Evolutionary conservation across 2,888 invertebrate species (phyloP).

Genomic region (Cephus pulcher): DNA sequence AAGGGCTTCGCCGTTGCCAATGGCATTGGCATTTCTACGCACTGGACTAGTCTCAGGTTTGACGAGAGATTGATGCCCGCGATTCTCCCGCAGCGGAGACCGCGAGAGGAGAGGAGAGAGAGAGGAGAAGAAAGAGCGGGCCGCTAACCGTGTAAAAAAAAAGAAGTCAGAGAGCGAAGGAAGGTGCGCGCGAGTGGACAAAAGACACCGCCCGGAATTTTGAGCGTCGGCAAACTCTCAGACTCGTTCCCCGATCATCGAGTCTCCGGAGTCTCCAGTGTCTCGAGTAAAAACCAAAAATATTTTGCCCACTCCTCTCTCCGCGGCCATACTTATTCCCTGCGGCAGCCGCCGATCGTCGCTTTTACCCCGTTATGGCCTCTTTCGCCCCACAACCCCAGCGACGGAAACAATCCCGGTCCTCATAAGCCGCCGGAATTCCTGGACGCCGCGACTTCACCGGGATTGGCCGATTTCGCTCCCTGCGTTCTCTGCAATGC

Average conservation of each 20-base stretch:
- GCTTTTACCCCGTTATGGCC: neutral
- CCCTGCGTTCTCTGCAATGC: neutral
- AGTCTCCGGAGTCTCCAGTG: conserved; percentile 2
- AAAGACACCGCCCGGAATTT: conserved; percentile 65
- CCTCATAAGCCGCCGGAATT: conserved; percentile 20
- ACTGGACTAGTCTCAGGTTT: conserved; percentile 58
- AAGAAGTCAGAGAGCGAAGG: conserved; percentile 30
- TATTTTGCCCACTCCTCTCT: conserved; percentile 18
- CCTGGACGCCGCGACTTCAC: neutral
- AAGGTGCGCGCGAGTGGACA: conserved; percentile 50
- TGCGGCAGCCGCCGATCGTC: neutral
- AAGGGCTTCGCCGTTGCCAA: conserved; percentile 3
- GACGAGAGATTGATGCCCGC: conserved; percentile 65
- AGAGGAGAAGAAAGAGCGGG: neutral
- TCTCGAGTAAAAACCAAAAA: conserved; percentile 24
- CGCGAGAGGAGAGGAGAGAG: neutral
- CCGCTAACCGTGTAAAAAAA: conserved; percentile 4
- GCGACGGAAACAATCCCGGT: conserved; percentile 4
- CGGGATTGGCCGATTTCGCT: neutral
- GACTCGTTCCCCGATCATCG: conserved; percentile 29
- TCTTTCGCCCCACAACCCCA: neutral
- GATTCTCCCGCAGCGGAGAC: conserved; percentile 8
- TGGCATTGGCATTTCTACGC: conserved; percentile 59
- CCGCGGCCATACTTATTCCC: neutral
- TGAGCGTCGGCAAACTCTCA: conserved; percentile 59